Evolutionary conservation across 2,113 vertebrate genomes (phyloP), one percentile per base, ranked within the genome.

Genomic region (Strix uralensis): DNA sequence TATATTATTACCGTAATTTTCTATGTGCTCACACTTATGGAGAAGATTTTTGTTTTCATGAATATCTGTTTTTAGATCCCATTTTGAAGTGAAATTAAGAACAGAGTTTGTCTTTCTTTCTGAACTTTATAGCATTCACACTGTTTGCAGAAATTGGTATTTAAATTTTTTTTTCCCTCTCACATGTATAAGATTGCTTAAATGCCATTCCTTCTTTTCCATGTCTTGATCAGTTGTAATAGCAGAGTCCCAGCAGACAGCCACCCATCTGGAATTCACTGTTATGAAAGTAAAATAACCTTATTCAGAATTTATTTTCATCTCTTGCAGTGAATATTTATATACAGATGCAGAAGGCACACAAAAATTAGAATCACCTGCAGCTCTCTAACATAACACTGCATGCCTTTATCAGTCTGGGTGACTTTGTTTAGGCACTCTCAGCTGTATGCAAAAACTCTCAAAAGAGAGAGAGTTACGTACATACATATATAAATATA

Each of bases 401-500:
- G 7, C 13, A 13, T 82, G 15, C 10, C n/a, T 83, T 7, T 27
- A 18, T 63, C 32, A 27, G 11, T 42, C 55, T 49, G 55, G 6
- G 11, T 67, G 72, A 58, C 11, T 81, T 46, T 30, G 5, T 22
- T 71, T 23, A 44, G 32, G 11, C 11, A 19, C 11, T 32, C 32
- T 73, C 40, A 61, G 6, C 5, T 52, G 3, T 27, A 59, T 11
- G 34, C 9, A 81, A 55, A 88, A 90, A 44, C 32, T 27, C 18
- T 29, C 21, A 69, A 5, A 8, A 67, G 5, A 20, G 21, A 54
- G 3, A 27, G 7, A 15, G 17, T 15, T 9, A 47, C 7, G 15
- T 2, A 57, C 8, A 4, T 23, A 59, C 13, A 13, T 19, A 54
- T 9, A 78, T 2, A 36, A 10, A 6, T 2, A 30, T 3, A 36